A percentile compares a stretch with the other conserved stretches of the same genome.
Evolutionary conservation across 2,797 vertebrate species (phyloP).

Genomic region (Falco cherrug): DNA sequence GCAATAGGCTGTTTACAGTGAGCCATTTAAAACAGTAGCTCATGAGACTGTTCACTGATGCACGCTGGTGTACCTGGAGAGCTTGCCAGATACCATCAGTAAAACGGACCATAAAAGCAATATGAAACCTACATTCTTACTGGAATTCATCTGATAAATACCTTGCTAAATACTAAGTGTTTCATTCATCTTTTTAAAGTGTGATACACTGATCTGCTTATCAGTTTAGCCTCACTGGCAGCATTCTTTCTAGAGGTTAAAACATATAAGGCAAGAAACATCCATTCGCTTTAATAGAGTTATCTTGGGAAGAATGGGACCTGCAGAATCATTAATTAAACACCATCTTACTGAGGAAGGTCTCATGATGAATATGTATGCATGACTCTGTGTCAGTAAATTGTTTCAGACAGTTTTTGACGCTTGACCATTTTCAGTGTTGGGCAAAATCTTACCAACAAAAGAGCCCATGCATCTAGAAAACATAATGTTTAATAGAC

Average conservation of each 20-base stretch:
- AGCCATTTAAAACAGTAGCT: conserved; percentile 37
- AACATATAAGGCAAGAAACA: conserved; percentile 5
- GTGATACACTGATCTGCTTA: neutral
- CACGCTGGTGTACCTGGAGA: neutral
- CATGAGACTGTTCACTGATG: conserved; percentile 34
- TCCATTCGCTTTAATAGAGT: conserved; percentile 9
- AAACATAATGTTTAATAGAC: neutral
- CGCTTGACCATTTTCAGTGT: neutral
- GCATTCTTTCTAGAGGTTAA: conserved; percentile 4
- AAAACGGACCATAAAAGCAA: conserved; percentile 61
- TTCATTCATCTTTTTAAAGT: conserved; percentile 47
- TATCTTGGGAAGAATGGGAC: neutral
- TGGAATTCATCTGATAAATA: conserved; percentile 53
- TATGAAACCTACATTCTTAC: conserved; percentile 8
- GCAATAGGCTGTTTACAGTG: neutral
- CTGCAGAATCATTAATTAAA: conserved; percentile 38
- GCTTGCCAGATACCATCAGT: conserved; percentile 30
- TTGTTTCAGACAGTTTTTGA: neutral
- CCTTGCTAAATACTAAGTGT: conserved; percentile 43
- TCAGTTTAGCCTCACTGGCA: conserved; percentile 7
- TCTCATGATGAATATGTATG: neutral
- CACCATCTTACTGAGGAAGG: neutral
- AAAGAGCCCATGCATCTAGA: neutral
- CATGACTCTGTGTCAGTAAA: neutral
- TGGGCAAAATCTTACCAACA: neutral